Base-by-base conservation (phyloP, 2,888 invertebrate species). In the Fabriciana adippe region DNA sequence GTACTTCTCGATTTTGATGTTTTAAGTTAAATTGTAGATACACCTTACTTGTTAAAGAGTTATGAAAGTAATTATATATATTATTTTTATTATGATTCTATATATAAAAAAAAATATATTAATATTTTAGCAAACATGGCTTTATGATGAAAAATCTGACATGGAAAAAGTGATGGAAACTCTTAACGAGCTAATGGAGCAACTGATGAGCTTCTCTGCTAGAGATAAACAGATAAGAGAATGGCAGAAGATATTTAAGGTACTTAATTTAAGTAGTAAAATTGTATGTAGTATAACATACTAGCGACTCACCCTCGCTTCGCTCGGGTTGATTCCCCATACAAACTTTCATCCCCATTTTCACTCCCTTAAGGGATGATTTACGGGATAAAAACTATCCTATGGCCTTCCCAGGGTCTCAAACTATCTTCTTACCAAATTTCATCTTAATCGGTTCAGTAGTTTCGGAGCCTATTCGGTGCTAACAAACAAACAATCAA, bases 171-270 rank as follows among this genome's bases (percentile, higher is more conserved):
- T 96, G 3, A 89, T 94, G 70, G 93, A 93, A 41, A 93, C 94
- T 11, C 89, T 98, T 6, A 93, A 94, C 6, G 94, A 94, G 2
- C 88, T 97, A 0, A 88, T 94, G 68, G 93, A 94, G 1, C 94
- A 94, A 71, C 90, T 98, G 26, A 86, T 88, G 15, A 93, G 87
- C 0, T 95, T 96, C 71, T 94, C 95, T 63, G 92, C 93, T n/a
- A 91, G 93, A 67, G 96, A 97, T 0, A 94, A 94, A 65, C 95
- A 96, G 78, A 97, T 95, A 81, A 95, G 96, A 72, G 94, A 94
- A 0, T 96, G 97, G 90, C 98, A 98, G 85, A 97, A 96, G 82
- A 95, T 96, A 80, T 97, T 98, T 79, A 96, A 96, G 93, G 97
- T 96, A 68, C 54, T 61, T 26, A 41, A 15, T 47, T 48, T 31